phyloP scores from a whole-genome alignment of 2,797 vertebrate genomes.

The Phalloptychus januarius region DNA sequence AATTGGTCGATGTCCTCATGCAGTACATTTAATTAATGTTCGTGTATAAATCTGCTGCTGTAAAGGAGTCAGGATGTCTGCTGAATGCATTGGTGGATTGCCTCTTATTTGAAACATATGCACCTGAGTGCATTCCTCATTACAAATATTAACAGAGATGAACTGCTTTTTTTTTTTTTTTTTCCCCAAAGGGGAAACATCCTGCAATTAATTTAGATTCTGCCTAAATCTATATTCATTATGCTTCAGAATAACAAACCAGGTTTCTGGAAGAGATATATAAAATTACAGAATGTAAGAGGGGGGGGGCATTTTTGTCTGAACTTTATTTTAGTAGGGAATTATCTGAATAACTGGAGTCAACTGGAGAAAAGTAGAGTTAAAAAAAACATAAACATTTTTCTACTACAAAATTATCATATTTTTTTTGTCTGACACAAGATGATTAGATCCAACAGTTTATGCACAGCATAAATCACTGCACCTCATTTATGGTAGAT shows the following conservation, averaged over 20 bases:
- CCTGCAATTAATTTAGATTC: constrained; percentile 36
- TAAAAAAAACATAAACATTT: constrained; percentile 20
- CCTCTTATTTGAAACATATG: constrained; percentile 36
- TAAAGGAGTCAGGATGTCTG: constrained; percentile 24
- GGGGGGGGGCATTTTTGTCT: neutral
- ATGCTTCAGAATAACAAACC: constrained; percentile 27
- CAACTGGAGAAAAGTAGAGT: constrained; percentile 1
- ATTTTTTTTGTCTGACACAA: constrained; percentile 20
- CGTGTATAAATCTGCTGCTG: constrained; percentile 44
- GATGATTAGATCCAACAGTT: constrained; percentile 44
- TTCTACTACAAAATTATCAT: constrained; percentile 32
- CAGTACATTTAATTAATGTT: constrained; percentile 56
- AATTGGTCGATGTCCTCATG: constrained; percentile 40
- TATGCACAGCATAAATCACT: constrained; percentile 54
- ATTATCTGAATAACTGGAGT: constrained; percentile 6
- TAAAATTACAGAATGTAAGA: neutral
- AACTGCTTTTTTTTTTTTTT: constrained; percentile 40
- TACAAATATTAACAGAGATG: constrained; percentile 30
- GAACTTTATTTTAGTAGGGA: neutral
- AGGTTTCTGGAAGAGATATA: neutral
- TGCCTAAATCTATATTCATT: constrained; percentile 39
- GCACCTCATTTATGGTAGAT: constrained; percentile 33
- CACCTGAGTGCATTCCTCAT: constrained; percentile 48
- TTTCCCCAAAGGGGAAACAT: neutral
- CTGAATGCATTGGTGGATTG: constrained; percentile 1